phyloP scores from a whole-genome alignment of 2,888 invertebrate genomes.

The Melipona bicolor region DNA sequence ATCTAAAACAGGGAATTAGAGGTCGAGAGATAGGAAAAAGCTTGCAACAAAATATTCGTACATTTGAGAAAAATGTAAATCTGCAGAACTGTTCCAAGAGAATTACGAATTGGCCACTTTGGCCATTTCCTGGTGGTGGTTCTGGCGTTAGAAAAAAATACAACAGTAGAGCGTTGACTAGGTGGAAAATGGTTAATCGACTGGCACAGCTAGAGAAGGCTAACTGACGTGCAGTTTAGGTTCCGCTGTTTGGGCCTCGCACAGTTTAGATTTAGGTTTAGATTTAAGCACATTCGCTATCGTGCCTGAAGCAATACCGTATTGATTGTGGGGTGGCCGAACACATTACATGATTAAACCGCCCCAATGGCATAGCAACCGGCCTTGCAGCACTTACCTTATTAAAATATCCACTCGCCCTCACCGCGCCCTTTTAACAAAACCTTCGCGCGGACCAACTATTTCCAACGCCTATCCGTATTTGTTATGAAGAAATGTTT shows the following conservation, averaged over 20 bases:
- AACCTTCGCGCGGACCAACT: slow-evolving; percentile 63
- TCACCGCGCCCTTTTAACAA: slow-evolving; percentile 71
- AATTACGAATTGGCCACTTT: no score
- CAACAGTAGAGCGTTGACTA: background rate
- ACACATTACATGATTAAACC: slow-evolving; percentile 84
- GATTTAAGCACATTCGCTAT: slow-evolving; percentile 79
- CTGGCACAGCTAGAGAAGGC: slow-evolving; percentile 26
- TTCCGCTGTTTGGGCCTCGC: slow-evolving; percentile 42
- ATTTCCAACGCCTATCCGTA: slow-evolving; percentile 43
- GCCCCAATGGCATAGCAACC: slow-evolving; percentile 78
- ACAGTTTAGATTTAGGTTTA: slow-evolving; percentile 67
- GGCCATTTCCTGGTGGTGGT: no score
- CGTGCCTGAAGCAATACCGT: slow-evolving; percentile 81
- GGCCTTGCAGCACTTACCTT: slow-evolving; percentile 84
- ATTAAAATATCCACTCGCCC: slow-evolving; percentile 83
- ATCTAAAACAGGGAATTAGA: no score
- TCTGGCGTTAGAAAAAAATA: background rate
- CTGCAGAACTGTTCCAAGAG: no score
- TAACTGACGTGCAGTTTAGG: slow-evolving; percentile 34
- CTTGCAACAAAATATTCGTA: no score
- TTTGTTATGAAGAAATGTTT: slow-evolving; percentile 56
- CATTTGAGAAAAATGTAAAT: no score
- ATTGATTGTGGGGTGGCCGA: slow-evolving; percentile 82
- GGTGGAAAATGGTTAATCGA: slow-evolving; percentile 40
- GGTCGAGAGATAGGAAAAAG: no score